These are phyloP conservation scores for Nannoperca obscura DNA, from an alignment of 2,797 vertebrate species.

Conservation along the genomic window DNA sequence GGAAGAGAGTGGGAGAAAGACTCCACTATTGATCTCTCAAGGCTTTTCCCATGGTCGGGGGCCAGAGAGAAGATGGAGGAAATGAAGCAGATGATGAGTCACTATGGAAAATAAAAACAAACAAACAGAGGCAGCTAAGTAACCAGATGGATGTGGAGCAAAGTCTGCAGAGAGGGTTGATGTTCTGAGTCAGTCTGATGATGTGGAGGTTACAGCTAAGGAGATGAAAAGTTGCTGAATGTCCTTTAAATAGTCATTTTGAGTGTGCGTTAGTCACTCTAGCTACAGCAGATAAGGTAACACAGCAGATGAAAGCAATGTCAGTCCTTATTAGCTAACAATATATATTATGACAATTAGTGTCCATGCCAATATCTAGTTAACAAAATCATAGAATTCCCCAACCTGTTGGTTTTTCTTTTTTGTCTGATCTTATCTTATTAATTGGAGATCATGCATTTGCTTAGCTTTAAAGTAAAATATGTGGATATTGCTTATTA, in stretches of 20 bases:
- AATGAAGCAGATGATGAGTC: constrained; percentile 77
- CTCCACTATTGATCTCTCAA: constrained; percentile 75
- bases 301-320: neutral
- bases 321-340: neutral
- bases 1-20: constrained; percentile 69
- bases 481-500: neutral
- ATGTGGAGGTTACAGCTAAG: constrained; percentile 60
- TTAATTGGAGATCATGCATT: neutral
- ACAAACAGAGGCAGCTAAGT: constrained; percentile 79
- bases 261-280: neutral
- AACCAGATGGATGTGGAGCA: constrained; percentile 73
- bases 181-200: constrained; percentile 64
- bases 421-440: neutral
- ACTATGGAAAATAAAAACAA: constrained; percentile 75
- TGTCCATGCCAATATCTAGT: neutral
- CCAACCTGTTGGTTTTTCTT: neutral
- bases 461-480: neutral
- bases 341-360: neutral
- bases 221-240: neutral
- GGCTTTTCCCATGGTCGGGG: constrained; percentile 79
- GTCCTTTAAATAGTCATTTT: constrained; percentile 22
- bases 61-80: constrained; percentile 71
- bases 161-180: constrained; percentile 52
- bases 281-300: neutral
- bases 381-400: neutral